These are phyloP conservation scores for Gasteruption jaculator DNA, from an alignment of 2,888 invertebrate species.

Conservation along the genomic window DNA sequence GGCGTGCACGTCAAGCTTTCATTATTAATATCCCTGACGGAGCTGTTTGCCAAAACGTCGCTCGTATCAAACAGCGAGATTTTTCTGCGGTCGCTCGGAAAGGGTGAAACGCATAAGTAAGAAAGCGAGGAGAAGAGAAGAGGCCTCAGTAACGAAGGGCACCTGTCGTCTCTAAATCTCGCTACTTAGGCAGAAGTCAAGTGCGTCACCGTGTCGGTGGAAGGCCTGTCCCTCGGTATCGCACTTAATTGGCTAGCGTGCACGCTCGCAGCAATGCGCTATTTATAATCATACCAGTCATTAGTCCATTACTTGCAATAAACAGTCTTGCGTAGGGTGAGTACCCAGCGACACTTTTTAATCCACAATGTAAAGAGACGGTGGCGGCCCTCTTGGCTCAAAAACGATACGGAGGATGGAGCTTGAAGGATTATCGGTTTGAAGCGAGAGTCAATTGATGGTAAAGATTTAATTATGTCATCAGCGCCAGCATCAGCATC, in stretches of 20 bases:
- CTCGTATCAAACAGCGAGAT: constrained; percentile 31
- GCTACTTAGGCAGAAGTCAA: constrained; percentile 44
- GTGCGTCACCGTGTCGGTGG: constrained; percentile 20
- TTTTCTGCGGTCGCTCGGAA: constrained; percentile 20
- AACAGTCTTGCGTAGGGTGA: constrained; percentile 19
- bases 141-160: constrained; percentile 25
- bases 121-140: constrained; percentile 19
- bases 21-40: constrained; percentile 36
- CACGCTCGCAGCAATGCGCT: constrained; percentile 22
- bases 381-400: too few relatives aligned
- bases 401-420: too few relatives aligned
- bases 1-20: constrained; percentile 35
- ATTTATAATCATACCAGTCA: constrained; percentile 41
- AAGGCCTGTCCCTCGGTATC: constrained; percentile 32
- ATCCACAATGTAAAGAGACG: too few relatives aligned
- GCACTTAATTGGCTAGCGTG: constrained; percentile 46
- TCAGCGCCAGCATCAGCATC: too few relatives aligned
- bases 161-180: constrained; percentile 50
- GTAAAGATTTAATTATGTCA: too few relatives aligned
- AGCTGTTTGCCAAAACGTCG: constrained; percentile 36
- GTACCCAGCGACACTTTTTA: too few relatives aligned
- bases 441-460: too few relatives aligned
- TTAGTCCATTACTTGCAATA: constrained; percentile 42
- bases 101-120: constrained; percentile 13
- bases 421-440: too few relatives aligned